Evolutionary conservation across 2,888 invertebrate genomes (phyloP), one percentile per base, ranked within the genome.

Genomic region (Ischnura elegans): DNA sequence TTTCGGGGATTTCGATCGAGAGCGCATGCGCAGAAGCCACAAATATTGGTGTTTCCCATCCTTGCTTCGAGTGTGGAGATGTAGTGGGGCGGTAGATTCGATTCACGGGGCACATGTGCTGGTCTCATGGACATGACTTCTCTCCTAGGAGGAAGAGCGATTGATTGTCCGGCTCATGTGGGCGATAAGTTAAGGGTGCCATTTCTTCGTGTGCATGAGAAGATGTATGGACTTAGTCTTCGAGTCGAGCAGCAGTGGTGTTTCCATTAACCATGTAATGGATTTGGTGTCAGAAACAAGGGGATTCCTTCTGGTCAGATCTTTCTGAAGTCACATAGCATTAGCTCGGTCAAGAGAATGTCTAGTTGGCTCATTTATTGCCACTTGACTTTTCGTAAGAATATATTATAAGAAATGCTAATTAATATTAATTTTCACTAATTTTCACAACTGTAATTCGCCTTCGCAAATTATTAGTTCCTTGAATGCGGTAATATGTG

Each of bases 111-210:
- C 86, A 43, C 86, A 86, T 86, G 45, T 86, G 86, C n/a, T 45
- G 4, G 10, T 36, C 76, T n/a, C 86, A n/a, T n/a, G 21, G 86
- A 45, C 86, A 45, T 25, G 76, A 76, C 46, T n/a, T 1, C 45
- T 46, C 86, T 25, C 45, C 86, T 45, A 13, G 2, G 51, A 51
- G n/a, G 6, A 10, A 25, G 25, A 13, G 21, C 86, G 46, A 86
- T 86, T 86, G 45, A 86, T 86, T 46, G 86, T 36, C 45, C 46
- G 46, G 86, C 86, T 86, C 25, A 86, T 86, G 25, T 8, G n/a
- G 46, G 46, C 86, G 86, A 45, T 86, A 86, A 43, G 86, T 86
- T 86, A 76, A 29, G 36, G 36, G 76, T 76, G 76, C 36, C 76
- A 76, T 76, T 76, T 29, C 76, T 76, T 36, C 76, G 76, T 76